These are phyloP conservation scores for Lynx canadensis DNA, from an alignment of 2,113 vertebrate species.

Conservation along the genomic window DNA sequence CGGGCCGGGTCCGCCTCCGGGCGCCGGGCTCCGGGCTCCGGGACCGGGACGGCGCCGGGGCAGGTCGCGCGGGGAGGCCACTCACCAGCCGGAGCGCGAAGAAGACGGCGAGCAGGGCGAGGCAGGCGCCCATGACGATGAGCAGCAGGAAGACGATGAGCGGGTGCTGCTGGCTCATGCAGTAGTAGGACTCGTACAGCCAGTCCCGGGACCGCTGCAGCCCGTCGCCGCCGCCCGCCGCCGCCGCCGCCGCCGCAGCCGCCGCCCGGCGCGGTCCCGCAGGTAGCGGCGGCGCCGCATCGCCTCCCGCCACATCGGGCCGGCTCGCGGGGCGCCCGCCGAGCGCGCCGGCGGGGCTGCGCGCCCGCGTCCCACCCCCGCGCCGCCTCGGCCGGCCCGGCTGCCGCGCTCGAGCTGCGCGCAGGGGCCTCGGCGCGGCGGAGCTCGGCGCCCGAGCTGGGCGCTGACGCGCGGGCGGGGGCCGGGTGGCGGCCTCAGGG, in stretches of 20 bases:
- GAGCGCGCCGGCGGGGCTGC: slow-evolving; percentile 48
- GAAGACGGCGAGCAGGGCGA: slow-evolving; percentile 96
- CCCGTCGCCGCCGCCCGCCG: slow-evolving; percentile 79
- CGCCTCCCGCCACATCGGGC: slow-evolving; percentile 92
- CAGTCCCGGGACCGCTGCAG: slow-evolving; percentile 93
- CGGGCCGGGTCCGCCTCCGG: neutral
- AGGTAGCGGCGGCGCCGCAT: slow-evolving; percentile 93
- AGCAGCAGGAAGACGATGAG: slow-evolving; percentile 97
- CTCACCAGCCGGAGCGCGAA: slow-evolving; percentile 98
- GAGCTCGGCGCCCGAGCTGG: slow-evolving; percentile 55
- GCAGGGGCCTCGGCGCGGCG: slow-evolving; percentile 60
- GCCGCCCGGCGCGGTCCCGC: slow-evolving; percentile 86
- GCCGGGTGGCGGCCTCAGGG: slow-evolving; percentile 55
- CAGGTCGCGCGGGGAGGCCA: neutral
- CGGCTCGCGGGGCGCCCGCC: slow-evolving; percentile 57
- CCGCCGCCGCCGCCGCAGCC: slow-evolving; percentile 73
- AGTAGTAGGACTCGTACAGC: slow-evolving; percentile 98
- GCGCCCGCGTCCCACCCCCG: slow-evolving; percentile 49
- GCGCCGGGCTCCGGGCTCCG: too few relatives aligned
- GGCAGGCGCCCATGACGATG: slow-evolving; percentile 97
- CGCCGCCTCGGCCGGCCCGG: slow-evolving; percentile 16
- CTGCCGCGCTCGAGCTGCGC: slow-evolving; percentile 48
- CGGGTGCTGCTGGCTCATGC: slow-evolving; percentile 99
- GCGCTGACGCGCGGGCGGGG: slow-evolving; percentile 70
- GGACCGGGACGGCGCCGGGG: neutral